phyloP scores from a whole-genome alignment of 2,113 vertebrate species.

The Urocolius indicus region DNA sequence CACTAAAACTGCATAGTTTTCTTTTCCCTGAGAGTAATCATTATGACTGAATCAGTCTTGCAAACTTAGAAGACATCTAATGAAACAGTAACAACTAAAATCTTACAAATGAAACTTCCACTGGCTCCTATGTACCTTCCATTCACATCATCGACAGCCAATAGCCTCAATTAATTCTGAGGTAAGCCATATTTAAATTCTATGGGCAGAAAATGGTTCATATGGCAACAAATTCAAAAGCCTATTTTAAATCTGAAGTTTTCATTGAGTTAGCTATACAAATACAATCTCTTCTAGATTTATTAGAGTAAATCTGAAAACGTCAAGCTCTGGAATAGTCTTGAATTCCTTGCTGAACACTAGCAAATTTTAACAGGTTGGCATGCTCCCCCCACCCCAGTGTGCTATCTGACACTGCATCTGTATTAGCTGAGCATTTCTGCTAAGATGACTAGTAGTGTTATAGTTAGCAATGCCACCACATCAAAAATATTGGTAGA shows the following conservation, averaged over 20 bases:
- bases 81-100: neutral
- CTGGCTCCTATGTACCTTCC: neutral
- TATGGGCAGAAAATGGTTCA: neutral
- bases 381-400: neutral
- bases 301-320: neutral
- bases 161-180: neutral
- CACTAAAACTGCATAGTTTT: neutral
- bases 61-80: neutral
- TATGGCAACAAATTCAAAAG: neutral
- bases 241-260: neutral
- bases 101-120: neutral
- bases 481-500: neutral
- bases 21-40: neutral
- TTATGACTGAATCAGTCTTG: neutral
- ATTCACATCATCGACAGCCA: neutral
- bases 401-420: neutral
- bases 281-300: neutral
- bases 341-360: neutral
- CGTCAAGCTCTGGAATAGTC: neutral
- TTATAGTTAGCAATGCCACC: neutral
- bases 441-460: neutral
- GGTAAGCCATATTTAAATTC: neutral
- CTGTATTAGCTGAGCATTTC: neutral
- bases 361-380: neutral
- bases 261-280: neutral